Percentiles rank a stretch among this genome's conserved stretches.
Evolutionary conservation across 2,113 vertebrate genomes (phyloP).

Genomic region (Zootoca vivipara): DNA sequence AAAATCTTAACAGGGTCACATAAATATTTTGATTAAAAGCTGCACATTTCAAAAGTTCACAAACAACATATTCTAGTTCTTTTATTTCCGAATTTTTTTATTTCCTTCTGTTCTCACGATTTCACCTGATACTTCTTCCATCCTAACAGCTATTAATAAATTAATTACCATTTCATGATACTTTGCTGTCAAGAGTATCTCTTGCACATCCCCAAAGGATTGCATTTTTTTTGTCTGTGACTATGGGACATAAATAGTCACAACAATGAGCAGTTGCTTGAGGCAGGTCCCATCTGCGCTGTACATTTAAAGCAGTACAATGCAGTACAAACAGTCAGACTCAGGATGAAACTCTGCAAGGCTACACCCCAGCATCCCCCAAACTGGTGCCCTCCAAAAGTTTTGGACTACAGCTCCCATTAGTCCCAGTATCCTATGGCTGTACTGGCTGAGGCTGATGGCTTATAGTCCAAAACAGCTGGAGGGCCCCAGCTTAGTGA

Average conservation of each 20-base stretch:
- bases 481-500: too few species aligned
- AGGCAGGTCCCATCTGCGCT: background rate
- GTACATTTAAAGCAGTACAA: too few species aligned
- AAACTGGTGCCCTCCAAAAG: too few species aligned
- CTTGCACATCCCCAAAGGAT: background rate
- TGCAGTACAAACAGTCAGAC: background rate
- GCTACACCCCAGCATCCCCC: background rate
- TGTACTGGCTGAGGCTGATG: too few species aligned
- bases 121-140: background rate
- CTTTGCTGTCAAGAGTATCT: background rate
- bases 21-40: background rate
- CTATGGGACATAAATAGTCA: background rate
- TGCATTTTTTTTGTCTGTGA: background rate
- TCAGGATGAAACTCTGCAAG: conserved; percentile 46
- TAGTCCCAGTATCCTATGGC: too few species aligned
- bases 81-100: background rate
- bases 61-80: background rate
- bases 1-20: background rate
- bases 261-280: background rate
- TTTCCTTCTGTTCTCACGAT: background rate
- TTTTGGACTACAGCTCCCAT: too few species aligned
- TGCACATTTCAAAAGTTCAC: background rate
- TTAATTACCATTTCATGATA: background rate
- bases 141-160: background rate
- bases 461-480: too few species aligned